A percentile compares a stretch with the other conserved stretches of the same genome.
Conservation (phyloP, 2,797 vertebrate genomes). For the Epinephelus malabaricus region DNA sequence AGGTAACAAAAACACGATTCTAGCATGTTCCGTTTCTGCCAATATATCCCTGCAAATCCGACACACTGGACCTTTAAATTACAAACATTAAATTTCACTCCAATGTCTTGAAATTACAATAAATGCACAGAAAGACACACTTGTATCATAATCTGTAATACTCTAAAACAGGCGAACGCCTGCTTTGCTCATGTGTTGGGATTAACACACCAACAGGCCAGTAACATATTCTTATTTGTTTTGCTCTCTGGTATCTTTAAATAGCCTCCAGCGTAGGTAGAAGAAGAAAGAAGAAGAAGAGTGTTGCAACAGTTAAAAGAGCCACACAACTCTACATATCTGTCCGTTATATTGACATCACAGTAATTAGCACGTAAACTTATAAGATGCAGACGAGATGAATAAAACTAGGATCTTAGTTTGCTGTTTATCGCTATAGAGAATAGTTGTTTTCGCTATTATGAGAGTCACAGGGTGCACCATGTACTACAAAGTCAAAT, state of each 20-base stretch:
- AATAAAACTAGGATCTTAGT: constrained; percentile 13
- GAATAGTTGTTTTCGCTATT: constrained; percentile 20
- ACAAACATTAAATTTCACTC: too few species aligned
- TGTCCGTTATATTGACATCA: constrained; percentile 11
- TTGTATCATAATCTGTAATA: background rate
- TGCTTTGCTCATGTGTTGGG: too few species aligned
- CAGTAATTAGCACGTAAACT: background rate
- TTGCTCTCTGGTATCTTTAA: background rate
- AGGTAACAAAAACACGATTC: too few species aligned
- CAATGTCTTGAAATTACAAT: too few species aligned
- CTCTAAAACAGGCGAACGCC: too few species aligned
- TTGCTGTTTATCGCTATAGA: constrained; percentile 29
- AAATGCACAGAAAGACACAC: background rate
- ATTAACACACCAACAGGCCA: background rate
- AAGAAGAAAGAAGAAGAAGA: background rate
- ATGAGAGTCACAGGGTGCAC: constrained; percentile 42
- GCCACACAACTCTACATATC: background rate
- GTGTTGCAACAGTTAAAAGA: background rate
- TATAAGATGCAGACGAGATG: background rate
- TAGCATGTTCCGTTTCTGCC: too few species aligned
- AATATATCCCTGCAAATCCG: too few species aligned
- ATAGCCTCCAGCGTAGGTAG: background rate
- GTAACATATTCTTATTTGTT: background rate
- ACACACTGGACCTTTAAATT: too few species aligned
- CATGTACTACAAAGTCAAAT: constrained; percentile 47